Evolutionary conservation across 92 coral and sea anemone genomes (phyloP), one percentile per base, ranked within the genome.

Genomic region (Palythoa caribaeorum): DNA sequence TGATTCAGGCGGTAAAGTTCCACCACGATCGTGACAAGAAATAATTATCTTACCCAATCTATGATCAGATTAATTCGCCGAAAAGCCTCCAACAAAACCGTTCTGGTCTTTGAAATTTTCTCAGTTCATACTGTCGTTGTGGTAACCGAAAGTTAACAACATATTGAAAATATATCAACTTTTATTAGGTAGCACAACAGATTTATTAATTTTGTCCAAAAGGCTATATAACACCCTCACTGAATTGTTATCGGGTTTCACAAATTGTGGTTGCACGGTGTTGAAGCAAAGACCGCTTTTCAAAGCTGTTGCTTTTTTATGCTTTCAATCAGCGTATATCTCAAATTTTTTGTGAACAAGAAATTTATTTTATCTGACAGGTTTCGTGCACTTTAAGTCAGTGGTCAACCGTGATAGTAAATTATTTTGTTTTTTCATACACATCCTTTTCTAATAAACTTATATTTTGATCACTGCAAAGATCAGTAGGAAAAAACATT

Each of bases 381-480:
- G 13, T 70, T 81, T 81, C 28, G 55, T 47, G 73, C 53, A 17
- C 63, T 68, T 66, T 15, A 53, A 60, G 83, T 63, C 21, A 66
- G 21, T 48, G 60, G 60, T 80, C 71, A 81, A 66, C 55, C 57
- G 16, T 6, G 20, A 47, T n/a, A 44, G 14, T 38, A 66, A 44
- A 9, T 40, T 39, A 1, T 17, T 19, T 63, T 5, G 36, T 63
- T 63, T 63, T 12, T n/a, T 9, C 47, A 65, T 81, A 44, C 86
- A 81, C 86, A 81, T 81, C 86, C 76, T 66, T 81, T 81, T 66
- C 40, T 68, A 81, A 81, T 81, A 66, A 81, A 66, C 44, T 63
- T 28, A 48, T 68, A 14, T 47, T 68, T 47, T 65, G 86, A 51
- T 13, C 62, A 48, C 76, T 40, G 47, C 83, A 55, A 81, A 47